Percentiles rank a stretch among this genome's conserved stretches.
Conservation (phyloP, 2,888 invertebrate species). For the Cheilosia vernalis region DNA sequence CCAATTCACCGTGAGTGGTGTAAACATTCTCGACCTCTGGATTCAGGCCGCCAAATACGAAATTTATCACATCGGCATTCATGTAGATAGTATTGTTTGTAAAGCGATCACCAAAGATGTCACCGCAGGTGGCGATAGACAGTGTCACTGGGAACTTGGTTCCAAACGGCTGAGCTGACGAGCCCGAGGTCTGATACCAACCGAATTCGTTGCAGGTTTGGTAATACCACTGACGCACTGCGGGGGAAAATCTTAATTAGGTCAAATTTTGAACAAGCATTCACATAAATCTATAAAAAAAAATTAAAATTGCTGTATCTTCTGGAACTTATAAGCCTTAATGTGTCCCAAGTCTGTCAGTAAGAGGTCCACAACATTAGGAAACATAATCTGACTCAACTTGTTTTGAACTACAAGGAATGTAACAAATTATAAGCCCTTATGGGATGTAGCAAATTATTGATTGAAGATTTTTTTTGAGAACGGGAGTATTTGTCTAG, state of each 20-base stretch:
- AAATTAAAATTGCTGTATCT: no score
- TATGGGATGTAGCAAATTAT: no score
- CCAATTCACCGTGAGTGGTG: slow-evolving; percentile 85
- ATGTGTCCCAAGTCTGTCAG: no score
- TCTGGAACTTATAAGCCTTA: no score
- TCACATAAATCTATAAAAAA: no score
- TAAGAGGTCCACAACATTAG: no score
- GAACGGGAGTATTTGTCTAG: no score
- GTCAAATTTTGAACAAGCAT: no score
- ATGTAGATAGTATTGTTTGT: slow-evolving; percentile 76
- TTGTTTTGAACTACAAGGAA: no score
- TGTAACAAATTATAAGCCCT: no score
- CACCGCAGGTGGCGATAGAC: slow-evolving; percentile 78
- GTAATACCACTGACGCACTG: slow-evolving; percentile 91
- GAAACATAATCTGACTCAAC: no score
- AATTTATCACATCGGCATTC: slow-evolving; percentile 82
- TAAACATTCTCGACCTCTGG: slow-evolving; percentile 84
- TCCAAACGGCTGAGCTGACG: slow-evolving; percentile 85
- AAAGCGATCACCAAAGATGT: slow-evolving; percentile 78
- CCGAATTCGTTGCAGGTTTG: slow-evolving; percentile 95
- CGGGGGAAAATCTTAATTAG: slow-evolving; percentile 57
- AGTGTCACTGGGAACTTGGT: slow-evolving; percentile 79
- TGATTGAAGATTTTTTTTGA: no score
- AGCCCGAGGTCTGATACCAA: slow-evolving; percentile 90
- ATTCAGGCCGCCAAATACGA: slow-evolving; percentile 83